Evolutionary conservation across 2,797 vertebrate genomes (phyloP).

Genomic region (Danio albolineatus): DNA sequence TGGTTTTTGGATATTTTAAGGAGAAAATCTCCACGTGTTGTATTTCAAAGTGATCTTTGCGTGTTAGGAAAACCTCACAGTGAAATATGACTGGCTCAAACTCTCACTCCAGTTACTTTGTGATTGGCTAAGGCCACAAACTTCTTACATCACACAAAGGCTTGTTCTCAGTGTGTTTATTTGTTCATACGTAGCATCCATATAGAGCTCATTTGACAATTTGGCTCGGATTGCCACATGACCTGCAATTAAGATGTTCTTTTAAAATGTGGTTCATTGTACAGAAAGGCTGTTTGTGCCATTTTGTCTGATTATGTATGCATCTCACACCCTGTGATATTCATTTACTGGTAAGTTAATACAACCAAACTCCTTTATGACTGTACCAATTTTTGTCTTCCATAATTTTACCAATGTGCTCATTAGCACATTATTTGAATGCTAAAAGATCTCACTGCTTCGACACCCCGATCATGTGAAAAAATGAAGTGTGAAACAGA

Average conservation of each 20-base stretch:
- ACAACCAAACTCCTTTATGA: not conserved
- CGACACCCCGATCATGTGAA: conserved; percentile 1
- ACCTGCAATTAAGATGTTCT: not conserved
- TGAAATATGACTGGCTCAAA: too few species aligned
- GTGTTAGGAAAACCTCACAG: too few species aligned
- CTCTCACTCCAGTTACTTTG: not conserved
- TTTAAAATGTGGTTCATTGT: not conserved
- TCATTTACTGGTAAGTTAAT: not conserved
- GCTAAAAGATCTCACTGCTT: not conserved
- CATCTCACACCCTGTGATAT: conserved; percentile 11
- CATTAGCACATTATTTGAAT: not conserved
- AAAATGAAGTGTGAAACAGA: not conserved
- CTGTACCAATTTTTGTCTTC: not conserved
- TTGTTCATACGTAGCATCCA: too few species aligned
- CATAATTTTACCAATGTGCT: not conserved
- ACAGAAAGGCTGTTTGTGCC: not conserved
- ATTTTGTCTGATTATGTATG: not conserved
- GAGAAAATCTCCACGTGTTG: too few species aligned
- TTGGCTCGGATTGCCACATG: not conserved
- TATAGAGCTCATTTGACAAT: not conserved
- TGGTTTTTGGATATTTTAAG: too few species aligned
- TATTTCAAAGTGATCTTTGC: too few species aligned
- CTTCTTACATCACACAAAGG: too few species aligned
- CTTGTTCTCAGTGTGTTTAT: not conserved
- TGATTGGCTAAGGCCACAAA: too few species aligned